Evolutionary conservation across 2,113 vertebrate species (phyloP), one percentile per base, ranked within the genome.

Genomic region (Dascyllus trimaculatus): DNA sequence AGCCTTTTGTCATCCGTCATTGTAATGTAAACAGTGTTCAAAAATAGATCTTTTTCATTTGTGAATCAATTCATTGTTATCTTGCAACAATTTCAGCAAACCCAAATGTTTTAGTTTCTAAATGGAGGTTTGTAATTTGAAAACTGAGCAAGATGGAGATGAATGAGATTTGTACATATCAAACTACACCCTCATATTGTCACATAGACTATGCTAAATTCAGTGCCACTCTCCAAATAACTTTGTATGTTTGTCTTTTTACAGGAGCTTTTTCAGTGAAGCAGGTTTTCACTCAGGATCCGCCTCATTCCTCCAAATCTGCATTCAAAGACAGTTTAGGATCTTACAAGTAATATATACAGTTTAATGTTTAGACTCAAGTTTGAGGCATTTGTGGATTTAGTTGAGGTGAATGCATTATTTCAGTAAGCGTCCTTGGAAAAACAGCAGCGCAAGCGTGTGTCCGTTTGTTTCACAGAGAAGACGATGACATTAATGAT

Each of bases 401-500:
- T 35, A 38, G 43, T 11, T n/a, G 43, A 24, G 43, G 8, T n/a
- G 40, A 15, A 43, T 43, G 40, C 11, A 43, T 43, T 43, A 35
- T 35, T 35, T 35, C 32, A 35, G 32, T 35, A 8, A 35, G 7
- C 9, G 32, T 35, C 8, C 32, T 35, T 8, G 9, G 32, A 35
- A 35, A 35, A 10, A 8, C 29, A 29, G 29, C 29, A 29, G 29
- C 29, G 1, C 32, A 10, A 35, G 7, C 7, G 9, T 35, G 32
- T 32, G 32, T 29, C 29, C 5, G 29, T 35, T 35, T 67, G 3
- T 60, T 24, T 57, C 7, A 11, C 79, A 99, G 97, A 90, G 96
- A 97, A 35, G 97, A 99, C 75, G 97, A 99, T 86, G 97, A 99
- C 79, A 95, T 99, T 70, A 99, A 98, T 80, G 98, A 99, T 79